These are phyloP conservation scores for Sitophilus oryzae DNA, from an alignment of 1,140 invertebrate genomes.

Conservation along the genomic window DNA sequence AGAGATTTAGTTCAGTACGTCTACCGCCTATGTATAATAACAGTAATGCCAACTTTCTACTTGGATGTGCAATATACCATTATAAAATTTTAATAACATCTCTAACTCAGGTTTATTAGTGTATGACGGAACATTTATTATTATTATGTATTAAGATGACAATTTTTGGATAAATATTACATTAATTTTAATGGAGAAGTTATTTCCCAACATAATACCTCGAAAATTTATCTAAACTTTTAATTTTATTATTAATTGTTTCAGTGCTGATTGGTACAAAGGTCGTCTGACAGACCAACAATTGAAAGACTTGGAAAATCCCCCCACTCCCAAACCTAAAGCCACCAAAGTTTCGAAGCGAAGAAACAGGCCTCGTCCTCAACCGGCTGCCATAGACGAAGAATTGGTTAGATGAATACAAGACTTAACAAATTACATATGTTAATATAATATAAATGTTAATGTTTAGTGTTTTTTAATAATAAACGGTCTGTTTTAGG, in stretches of 20 bases:
- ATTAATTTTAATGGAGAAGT: too few relatives aligned
- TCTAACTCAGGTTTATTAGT: too few relatives aligned
- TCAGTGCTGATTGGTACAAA: constrained; percentile 81
- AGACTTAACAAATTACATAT: background rate
- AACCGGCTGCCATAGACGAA: constrained; percentile 13
- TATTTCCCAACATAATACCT: too few relatives aligned
- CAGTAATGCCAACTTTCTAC: too few relatives aligned
- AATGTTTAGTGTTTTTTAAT: background rate
- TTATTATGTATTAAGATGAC: too few relatives aligned
- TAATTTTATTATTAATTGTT: constrained; percentile 30
- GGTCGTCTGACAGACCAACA: constrained; percentile 73
- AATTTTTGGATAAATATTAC: too few relatives aligned
- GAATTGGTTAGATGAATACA: constrained; percentile 4
- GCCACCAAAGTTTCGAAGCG: constrained; percentile 52
- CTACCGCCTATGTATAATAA: too few relatives aligned
- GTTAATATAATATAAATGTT: background rate
- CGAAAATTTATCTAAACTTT: too few relatives aligned
- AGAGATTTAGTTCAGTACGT: too few relatives aligned
- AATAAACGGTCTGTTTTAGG: background rate
- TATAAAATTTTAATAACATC: too few relatives aligned
- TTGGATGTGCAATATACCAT: too few relatives aligned
- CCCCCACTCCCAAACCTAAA: constrained; percentile 57
- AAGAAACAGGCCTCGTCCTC: constrained; percentile 41
- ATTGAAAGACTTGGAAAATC: constrained; percentile 70
- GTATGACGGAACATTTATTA: too few relatives aligned